Evolutionary conservation across 2,113 vertebrate genomes (phyloP), one percentile per base, ranked within the genome.

Genomic region (Geococcyx californianus): DNA sequence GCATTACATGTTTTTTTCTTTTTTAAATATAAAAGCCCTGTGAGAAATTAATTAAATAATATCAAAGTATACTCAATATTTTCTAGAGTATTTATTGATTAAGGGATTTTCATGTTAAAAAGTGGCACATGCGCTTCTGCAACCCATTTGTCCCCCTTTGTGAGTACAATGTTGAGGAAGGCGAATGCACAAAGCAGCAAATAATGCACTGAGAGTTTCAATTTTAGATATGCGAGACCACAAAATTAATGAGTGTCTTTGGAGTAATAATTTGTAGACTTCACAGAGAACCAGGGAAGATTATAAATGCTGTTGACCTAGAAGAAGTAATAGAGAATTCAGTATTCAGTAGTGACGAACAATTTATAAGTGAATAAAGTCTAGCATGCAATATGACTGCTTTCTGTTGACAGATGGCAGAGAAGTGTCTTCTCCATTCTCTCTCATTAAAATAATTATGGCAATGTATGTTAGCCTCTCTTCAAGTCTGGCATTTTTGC

Each of bases 381-480:
- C 85, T 36, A 75, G 86, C 72, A 66, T 21, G 90, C 56, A 13
- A 29, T 58, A 45, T 49, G 82, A 88, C 80, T 60, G 76, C 93
- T 91, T 83, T 28, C 93, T 96, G 86, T 96, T 93, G 92, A 94
- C 94, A 96, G 91, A 96, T 93, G 91, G 92, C 92, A 94, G 91
- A 91, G 89, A 85, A 94, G 87, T 54, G 1, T 93, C 92, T 94
- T 93, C 94, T 75, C 83, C 91, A 84, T 74, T 96, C 89, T 63
- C 93, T 84, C 89, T 97, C 93, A 94, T 95, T 97, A 97, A 96
- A 95, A 95, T 96, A 96, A 95, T 95, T 95, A 97, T 93, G 92
- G 93, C 94, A 94, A 96, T 91, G 90, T 80, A 55, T 93, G 94
- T 95, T 93, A 95, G 91, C 21, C 45, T 90, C 93, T 94, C 94